Evolutionary conservation across 1,140 invertebrate genomes (phyloP), one percentile per base, ranked within the genome.

Genomic region (Heliconius eleuchia): DNA sequence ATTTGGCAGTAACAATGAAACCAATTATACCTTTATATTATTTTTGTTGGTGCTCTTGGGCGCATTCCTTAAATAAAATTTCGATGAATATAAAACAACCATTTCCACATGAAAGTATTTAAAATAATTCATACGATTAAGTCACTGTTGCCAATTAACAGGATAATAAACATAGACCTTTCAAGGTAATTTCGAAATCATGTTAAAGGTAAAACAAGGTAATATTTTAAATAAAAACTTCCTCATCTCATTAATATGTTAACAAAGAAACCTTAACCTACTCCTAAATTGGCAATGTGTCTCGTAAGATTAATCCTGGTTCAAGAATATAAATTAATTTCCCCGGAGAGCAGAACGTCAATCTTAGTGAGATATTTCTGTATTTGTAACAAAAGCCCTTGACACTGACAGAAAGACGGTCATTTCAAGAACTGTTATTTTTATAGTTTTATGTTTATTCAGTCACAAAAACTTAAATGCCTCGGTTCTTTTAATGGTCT

Each of bases 1-100:
- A 80, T 74, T 82, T 82, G 73, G 73, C 73, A 78, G 42, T 73
- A 71, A 76, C 78, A 76, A 76, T 80, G 78, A 39, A 76, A 72
- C 50, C 52, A 71, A 76, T 80, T 80, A 55, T 23, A 76, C 23
- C 27, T 80, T 16, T 8, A 75, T 73, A 76, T 0, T 73, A 80
- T 16, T 74, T 77, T 70, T 3, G n/a, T 39, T 27, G 11, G 60
- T 6, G 60, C 13, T 66, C 60, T 66, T 66, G 60, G 11, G 3
- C 60, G 55, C n/a, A 60, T 60, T 66, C 23, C 11, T 66, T 27
- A 66, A 66, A 66, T 27, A 66, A 66, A 66, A 30, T 30, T 27
- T 66, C n/a, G n/a, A 66, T 66, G 30, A 66, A 30, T 66, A 1
- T n/a, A 23, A 57, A 57, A 66, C n/a, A 23, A 1, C n/a, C 3